phyloP scores from a whole-genome alignment of 1,140 invertebrate species.

The Lordiphosa stackelbergi region DNA sequence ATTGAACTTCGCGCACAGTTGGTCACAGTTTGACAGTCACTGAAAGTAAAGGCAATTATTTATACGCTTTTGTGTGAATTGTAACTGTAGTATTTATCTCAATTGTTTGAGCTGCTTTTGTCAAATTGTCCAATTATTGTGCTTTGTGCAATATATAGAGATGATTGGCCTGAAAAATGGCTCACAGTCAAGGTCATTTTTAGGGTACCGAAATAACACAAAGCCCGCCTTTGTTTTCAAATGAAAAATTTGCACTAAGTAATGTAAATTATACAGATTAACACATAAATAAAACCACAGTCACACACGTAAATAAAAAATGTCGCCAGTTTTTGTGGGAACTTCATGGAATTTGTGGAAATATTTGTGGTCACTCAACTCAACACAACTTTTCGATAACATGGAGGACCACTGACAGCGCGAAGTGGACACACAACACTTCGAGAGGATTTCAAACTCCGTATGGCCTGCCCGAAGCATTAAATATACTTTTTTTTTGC shows the following conservation, averaged over 20 bases:
- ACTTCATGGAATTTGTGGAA: conserved; percentile 4
- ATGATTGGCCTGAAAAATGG: conserved; percentile 15
- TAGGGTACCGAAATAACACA: conserved; percentile 8
- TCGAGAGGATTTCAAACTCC: conserved; percentile 1
- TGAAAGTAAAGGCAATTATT: conserved; percentile 33
- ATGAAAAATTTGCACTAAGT: neutral
- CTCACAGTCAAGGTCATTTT: conserved; percentile 54
- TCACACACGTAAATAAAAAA: neutral
- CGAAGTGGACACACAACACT: conserved; percentile 15
- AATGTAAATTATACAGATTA: conserved; percentile 4
- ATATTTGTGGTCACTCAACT: conserved; percentile 10
- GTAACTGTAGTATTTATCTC: conserved; percentile 35
- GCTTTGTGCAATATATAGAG: conserved; percentile 54
- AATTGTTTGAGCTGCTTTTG: conserved; percentile 33
- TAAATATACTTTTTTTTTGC: conserved; percentile 46
- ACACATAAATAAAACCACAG: conserved; percentile 8
- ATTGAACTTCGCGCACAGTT: conserved; percentile 19
- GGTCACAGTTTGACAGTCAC: conserved; percentile 35
- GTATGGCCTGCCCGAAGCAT: conserved; percentile 34
- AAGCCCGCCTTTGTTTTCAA: conserved; percentile 8
- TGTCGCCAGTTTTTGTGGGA: conserved; percentile 2
- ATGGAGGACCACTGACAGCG: conserved; percentile 15
- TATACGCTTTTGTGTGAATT: conserved; percentile 38
- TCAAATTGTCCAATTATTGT: conserved; percentile 45
- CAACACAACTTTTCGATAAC: conserved; percentile 1